Percentiles rank a stretch among this genome's conserved stretches.
phyloP scores from a whole-genome alignment of 2,888 invertebrate genomes.

The Leucoma salicis region DNA sequence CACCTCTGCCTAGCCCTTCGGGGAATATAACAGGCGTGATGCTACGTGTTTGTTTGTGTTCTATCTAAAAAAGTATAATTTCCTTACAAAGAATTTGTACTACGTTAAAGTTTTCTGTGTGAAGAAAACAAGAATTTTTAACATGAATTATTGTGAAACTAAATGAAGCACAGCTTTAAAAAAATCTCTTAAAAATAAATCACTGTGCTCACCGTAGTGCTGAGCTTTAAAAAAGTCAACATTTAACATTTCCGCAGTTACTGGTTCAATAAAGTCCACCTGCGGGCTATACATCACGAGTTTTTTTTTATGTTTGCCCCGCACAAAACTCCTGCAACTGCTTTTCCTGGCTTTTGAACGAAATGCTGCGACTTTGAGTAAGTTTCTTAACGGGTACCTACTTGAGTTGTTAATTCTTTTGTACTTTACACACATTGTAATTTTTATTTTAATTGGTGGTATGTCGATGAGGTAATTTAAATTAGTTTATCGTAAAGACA shows the following conservation, averaged over 20 bases:
- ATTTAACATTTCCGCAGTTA: slow-evolving; percentile 26
- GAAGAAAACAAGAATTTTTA: not conserved
- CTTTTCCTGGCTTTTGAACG: slow-evolving; percentile 10
- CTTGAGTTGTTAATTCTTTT: no score
- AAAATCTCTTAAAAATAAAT: slow-evolving; percentile 20
- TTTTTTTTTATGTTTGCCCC: slow-evolving; percentile 8
- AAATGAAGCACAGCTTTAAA: slow-evolving; percentile 7
- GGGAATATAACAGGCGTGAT: no score
- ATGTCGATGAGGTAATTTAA: no score
- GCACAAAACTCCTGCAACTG: slow-evolving; percentile 23
- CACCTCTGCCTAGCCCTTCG: no score
- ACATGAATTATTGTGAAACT: slow-evolving; percentile 6
- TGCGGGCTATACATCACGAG: slow-evolving; percentile 28
- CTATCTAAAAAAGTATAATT: no score
- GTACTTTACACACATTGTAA: no score
- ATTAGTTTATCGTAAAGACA: no score
- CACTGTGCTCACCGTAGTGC: slow-evolving; percentile 12
- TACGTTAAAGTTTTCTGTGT: not conserved
- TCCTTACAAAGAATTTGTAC: no score
- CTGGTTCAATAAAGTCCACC: slow-evolving; percentile 34
- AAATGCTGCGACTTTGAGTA: slow-evolving; percentile 6
- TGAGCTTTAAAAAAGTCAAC: slow-evolving; percentile 21
- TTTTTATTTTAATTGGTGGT: no score
- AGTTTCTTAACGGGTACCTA: no score
- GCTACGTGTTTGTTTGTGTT: no score